Base-by-base conservation (phyloP, 1,140 invertebrate genomes). In the Camponotus floridanus region DNA sequence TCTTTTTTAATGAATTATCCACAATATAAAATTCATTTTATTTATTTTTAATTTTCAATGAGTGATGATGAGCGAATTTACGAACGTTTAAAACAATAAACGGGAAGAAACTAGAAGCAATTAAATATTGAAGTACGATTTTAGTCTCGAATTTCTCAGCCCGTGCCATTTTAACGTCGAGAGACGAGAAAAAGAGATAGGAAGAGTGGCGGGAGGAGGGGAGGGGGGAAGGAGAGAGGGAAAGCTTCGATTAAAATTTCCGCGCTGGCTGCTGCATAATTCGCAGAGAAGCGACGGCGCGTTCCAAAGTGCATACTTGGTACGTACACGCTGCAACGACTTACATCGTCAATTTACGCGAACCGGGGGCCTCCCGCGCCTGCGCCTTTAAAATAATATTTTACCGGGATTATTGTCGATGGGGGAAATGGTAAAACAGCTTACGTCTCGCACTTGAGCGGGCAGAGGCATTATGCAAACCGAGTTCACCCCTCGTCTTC, bases 301-400 rank as follows among this genome's bases (percentile, higher is more conserved):
- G 26, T 83, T 83, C 31, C 31, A 42, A 74, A 73, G 57, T 48
- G 86, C 84, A 67, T 62, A 71, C 76, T 55, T 15, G 21, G 55
- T 45, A 87, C 71, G 73, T 45, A 62, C 39, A 73, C 39, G 48
- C 21, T 57, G 64, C 76, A 57, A 39, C 79, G 79, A 83, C 68
- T 74, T 83, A 83, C 79, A 74, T 83, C 68, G 55, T 42, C 68
- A 39, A 61, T 57, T 83, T 74, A 59, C 68, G 48, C 68, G 18
- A 61, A 31, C 67, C 68, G n/a, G 65, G 11, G 78, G 26, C 26
- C 36, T 85, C 57, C 61, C 67, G 68, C 45, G 62, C 42, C 39
- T 67, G 85, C 85, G 89, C 83, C 85, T 93, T 93, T 91, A 91
- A 93, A 94, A 94, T 93, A 94, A 94, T 94, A 94, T 94, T 94